Conservation (phyloP, 2,888 invertebrate genomes). For the Pachydiplax longipennis region DNA sequence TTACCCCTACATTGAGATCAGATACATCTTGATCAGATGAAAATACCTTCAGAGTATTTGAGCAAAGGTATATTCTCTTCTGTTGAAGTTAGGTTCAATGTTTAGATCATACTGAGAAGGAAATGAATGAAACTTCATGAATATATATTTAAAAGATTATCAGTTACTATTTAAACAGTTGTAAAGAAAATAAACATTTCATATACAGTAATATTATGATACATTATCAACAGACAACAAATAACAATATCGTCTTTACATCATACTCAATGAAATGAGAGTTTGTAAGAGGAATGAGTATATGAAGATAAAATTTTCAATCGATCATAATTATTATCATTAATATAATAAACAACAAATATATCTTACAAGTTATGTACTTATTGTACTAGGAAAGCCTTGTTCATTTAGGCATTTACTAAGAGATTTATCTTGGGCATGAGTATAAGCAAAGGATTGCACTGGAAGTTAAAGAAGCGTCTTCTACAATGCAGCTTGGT, state of each 20-base stretch:
- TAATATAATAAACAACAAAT: not conserved
- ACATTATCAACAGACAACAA: constrained; percentile 2
- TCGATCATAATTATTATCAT: not conserved
- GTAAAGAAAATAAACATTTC: not conserved
- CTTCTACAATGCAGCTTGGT: not conserved
- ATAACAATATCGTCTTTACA: not conserved
- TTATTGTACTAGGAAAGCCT: not conserved
- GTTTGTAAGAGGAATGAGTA: not conserved
- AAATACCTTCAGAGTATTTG: no score
- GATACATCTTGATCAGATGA: no score
- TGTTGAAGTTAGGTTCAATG: no score
- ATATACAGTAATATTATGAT: not conserved
- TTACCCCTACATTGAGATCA: no score
- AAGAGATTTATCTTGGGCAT: not conserved
- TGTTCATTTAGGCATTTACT: not conserved
- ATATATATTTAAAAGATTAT: not conserved
- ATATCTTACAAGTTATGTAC: constrained; percentile 12
- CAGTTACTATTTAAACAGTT: not conserved
- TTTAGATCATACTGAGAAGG: not conserved
- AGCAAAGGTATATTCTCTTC: no score
- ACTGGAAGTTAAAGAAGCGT: not conserved
- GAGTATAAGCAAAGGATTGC: not conserved
- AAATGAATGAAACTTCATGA: not conserved
- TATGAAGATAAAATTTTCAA: not conserved
- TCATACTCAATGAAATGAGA: not conserved